A percentile compares a stretch with the other conserved stretches of the same genome.
Conservation (phyloP, 53 echinoderm and acorn worm species). For the Hippasteria phrygiana region DNA sequence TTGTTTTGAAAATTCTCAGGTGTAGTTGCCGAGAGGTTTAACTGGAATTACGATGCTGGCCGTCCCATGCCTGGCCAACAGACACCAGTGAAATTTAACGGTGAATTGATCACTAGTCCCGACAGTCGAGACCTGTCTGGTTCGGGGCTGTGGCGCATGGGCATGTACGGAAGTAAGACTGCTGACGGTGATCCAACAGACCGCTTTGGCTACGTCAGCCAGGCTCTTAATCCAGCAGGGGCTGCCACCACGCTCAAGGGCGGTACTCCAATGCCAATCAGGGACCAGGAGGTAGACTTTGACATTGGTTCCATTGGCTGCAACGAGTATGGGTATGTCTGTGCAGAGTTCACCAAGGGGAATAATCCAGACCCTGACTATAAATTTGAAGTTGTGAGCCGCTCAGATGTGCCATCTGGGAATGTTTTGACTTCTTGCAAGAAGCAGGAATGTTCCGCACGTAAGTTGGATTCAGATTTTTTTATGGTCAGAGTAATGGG, state of each 20-base stretch:
- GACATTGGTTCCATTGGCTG: slow-evolving; percentile 92
- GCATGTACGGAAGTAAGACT: slow-evolving; percentile 80
- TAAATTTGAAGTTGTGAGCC: slow-evolving; percentile 71
- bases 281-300: slow-evolving; percentile 73
- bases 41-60: slow-evolving; percentile 73
- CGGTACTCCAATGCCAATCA: slow-evolving; percentile 67
- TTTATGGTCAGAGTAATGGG: background rate
- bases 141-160: slow-evolving; percentile 85
- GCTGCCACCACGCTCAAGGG: slow-evolving; percentile 67
- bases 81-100: slow-evolving; percentile 72
- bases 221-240: slow-evolving; percentile 71
- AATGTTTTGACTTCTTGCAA: slow-evolving; percentile 81
- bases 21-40: slow-evolving; percentile 83
- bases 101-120: slow-evolving; percentile 54
- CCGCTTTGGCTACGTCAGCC: slow-evolving; percentile 68
- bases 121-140: slow-evolving; percentile 78
- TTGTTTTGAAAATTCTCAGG: slow-evolving; percentile 46
- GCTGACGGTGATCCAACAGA: slow-evolving; percentile 68
- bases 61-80: slow-evolving; percentile 69
- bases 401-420: slow-evolving; percentile 34
- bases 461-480: slow-evolving; percentile 73
- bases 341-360: slow-evolving; percentile 91
- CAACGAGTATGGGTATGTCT: slow-evolving; percentile 78
- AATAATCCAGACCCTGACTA: slow-evolving; percentile 81
- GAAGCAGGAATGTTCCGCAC: slow-evolving; percentile 84